These are phyloP conservation scores for Cisticola juncidis DNA, from an alignment of 2,113 vertebrate species.

Conservation along the genomic window DNA sequence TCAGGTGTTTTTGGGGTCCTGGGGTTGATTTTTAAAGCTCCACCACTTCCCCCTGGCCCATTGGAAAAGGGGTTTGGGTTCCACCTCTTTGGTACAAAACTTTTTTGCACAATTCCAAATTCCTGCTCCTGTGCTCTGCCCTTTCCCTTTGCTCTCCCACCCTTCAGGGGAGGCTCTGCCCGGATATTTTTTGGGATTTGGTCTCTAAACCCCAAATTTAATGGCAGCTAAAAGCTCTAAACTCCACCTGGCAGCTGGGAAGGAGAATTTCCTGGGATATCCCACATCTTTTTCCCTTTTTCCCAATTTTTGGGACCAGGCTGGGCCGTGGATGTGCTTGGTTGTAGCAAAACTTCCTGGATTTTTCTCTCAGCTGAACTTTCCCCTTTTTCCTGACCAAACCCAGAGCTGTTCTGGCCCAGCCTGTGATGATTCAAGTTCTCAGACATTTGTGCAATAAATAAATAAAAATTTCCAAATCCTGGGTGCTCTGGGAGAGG, in stretches of 20 bases:
- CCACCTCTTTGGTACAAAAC: neutral
- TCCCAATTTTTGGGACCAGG: neutral
- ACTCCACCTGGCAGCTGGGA: neutral
- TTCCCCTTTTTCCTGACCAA: neutral
- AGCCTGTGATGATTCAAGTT: slow-evolving; percentile 54
- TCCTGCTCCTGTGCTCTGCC: neutral
- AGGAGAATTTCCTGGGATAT: neutral
- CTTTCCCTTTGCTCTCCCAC: neutral
- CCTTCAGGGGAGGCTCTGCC: neutral
- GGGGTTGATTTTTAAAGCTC: neutral
- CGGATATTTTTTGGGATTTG: neutral
- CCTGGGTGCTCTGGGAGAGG: neutral
- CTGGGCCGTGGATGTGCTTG: neutral
- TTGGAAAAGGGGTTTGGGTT: neutral
- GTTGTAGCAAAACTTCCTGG: neutral
- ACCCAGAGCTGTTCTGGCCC: neutral
- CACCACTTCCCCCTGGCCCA: neutral
- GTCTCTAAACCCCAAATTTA: neutral
- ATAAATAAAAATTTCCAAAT: neutral
- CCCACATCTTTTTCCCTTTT: neutral
- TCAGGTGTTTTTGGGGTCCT: neutral
- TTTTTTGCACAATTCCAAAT: neutral
- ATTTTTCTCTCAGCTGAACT: neutral
- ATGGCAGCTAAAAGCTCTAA: fast-evolving
- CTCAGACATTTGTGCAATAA: slow-evolving; percentile 76